A percentile compares a stretch with the other conserved stretches of the same genome.
These are phyloP conservation scores for Micromesistius poutassou DNA, from an alignment of 2,797 vertebrate species.

Conservation along the genomic window DNA sequence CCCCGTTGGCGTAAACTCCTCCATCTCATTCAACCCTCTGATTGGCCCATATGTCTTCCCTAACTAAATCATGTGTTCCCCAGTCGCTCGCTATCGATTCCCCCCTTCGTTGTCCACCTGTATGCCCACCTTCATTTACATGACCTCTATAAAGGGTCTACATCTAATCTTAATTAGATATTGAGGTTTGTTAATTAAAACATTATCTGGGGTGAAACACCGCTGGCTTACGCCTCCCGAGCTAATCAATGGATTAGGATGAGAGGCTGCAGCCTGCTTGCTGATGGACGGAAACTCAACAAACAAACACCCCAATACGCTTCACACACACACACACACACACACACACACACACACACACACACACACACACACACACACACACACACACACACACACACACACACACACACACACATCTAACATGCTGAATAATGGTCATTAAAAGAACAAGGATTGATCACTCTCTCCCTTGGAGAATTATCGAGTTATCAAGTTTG, in stretches of 20 bases:
- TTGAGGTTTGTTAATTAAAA: conserved; percentile 76
- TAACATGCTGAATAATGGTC: not conserved
- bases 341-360: conserved; percentile 17
- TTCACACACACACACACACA: conserved; percentile 44
- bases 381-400: not conserved
- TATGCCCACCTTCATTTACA: conserved; percentile 61
- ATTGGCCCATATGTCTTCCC: conserved; percentile 24
- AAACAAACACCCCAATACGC: conserved; percentile 45
- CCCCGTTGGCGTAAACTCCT: not conserved
- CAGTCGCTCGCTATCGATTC: conserved; percentile 51
- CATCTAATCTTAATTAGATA: conserved; percentile 76
- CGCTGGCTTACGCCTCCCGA: conserved; percentile 56
- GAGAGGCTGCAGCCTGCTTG: conserved; percentile 56
- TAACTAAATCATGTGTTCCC: conserved; percentile 37
- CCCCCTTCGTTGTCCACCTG: conserved; percentile 38
- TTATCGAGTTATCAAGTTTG: not conserved
- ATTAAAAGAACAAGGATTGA: not conserved
- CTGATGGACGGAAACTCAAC: conserved; percentile 23
- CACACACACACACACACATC: not conserved
- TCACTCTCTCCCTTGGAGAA: not conserved
- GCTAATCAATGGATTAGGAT: conserved; percentile 65
- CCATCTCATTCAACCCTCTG: conserved; percentile 32
- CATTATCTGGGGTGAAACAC: conserved; percentile 71
- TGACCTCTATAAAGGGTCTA: conserved; percentile 67
- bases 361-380: not conserved